Evolutionary conservation across 2,888 invertebrate species (phyloP), one percentile per base, ranked within the genome.

Genomic region (Drosophila merina): DNA sequence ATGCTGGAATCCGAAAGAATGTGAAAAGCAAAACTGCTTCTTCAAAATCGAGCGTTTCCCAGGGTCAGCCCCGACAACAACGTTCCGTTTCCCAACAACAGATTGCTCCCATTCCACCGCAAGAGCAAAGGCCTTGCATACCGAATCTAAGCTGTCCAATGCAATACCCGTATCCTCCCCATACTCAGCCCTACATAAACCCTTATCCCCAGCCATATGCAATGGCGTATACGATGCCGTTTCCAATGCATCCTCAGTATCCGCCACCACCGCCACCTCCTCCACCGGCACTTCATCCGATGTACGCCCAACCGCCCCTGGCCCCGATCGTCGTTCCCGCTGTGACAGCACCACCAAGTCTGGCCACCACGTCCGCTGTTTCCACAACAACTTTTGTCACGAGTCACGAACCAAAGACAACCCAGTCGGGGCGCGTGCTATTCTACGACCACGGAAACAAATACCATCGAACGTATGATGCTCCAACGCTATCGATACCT

Each of bases 371-470:
- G 0, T 63, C 78, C 0, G 42, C 9, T 2, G 58, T 54, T 0
- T 74, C 77, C 28, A 56, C 72, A 0, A 64, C 63, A 31, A 48
- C 60, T 0, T 42, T 33, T 10, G n/a, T 40, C 1, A 1, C 31
- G 7, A 47, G 40, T 8, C 31, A 33, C 4, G 67, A 33, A 2
- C 55, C 52, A 9, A 48, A 33, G 31, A 47, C 20, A 0, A 68
- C 40, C 26, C 55, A 58, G 4, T n/a, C 62, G 0, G 73, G 50
- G 0, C 73, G 74, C 4, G 92, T 93, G 1, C 91, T 92, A 69
- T 92, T 91, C 76, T 93, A 92, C 72, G 93, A 93, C 81, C 92
- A 93, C 72, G 88, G 90, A 30, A 93, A 92, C 72, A 92, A 92
- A 73, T 93, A 91, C 77, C 51, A 81, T 3, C 91, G 91, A 36